phyloP scores from a whole-genome alignment of 2,888 invertebrate species.

The Dysmachus trigonus region DNA sequence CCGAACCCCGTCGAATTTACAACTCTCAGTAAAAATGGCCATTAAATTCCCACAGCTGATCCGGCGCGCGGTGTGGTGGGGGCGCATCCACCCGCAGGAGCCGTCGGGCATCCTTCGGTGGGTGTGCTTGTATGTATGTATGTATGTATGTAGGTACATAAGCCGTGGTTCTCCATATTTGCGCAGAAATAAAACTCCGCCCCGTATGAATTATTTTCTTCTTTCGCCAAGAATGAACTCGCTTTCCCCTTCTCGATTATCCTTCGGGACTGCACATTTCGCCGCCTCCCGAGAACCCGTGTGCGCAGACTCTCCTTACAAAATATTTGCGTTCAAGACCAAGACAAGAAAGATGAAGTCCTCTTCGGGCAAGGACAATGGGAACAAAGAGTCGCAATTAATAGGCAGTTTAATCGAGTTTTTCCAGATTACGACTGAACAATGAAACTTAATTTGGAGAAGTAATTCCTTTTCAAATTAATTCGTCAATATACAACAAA shows the following conservation, averaged over 20 bases:
- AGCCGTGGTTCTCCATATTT: constrained; percentile 43
- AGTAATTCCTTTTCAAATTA: neutral
- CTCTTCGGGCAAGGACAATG: constrained; percentile 2
- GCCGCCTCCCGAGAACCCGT: constrained; percentile 57
- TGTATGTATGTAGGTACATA: constrained; percentile 12
- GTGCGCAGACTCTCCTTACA: constrained; percentile 58
- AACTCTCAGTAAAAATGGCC: constrained; percentile 14
- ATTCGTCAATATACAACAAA: neutral
- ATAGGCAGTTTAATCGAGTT: constrained; percentile 27
- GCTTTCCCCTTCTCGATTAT: constrained; percentile 32
- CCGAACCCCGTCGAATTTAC: constrained; percentile 6
- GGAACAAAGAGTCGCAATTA: constrained; percentile 22
- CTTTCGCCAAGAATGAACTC: constrained; percentile 27
- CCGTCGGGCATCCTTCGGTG: neutral
- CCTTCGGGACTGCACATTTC: constrained; percentile 20
- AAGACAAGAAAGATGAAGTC: constrained; percentile 31
- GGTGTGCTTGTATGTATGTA: neutral
- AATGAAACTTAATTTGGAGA: constrained; percentile 24
- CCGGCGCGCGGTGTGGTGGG: neutral
- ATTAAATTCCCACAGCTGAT: neutral
- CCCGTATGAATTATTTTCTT: constrained; percentile 47
- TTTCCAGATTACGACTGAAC: neutral
- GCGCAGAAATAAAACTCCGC: constrained; percentile 55
- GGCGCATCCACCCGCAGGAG: neutral
- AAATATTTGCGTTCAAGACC: neutral